A percentile compares a stretch with the other conserved stretches of the same genome.
Evolutionary conservation across 2,113 vertebrate species (phyloP).

Genomic region (Rynchops niger): DNA sequence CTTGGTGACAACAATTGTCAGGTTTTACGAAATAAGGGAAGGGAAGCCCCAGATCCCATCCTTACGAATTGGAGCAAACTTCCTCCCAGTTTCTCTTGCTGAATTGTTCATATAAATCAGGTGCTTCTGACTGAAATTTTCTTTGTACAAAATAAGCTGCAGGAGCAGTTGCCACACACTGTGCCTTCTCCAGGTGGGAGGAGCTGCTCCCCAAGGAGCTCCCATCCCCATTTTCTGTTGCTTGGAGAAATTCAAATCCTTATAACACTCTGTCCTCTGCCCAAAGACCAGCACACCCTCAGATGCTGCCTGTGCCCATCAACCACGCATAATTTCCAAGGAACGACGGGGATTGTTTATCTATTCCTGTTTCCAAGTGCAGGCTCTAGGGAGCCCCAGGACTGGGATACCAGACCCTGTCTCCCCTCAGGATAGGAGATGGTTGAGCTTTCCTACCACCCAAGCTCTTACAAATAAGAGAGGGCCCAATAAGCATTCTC

Average conservation of each 20-base stretch:
- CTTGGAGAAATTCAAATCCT: background rate
- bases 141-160: background rate
- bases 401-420: background rate
- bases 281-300: background rate
- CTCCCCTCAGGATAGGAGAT: background rate
- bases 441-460: background rate
- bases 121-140: background rate
- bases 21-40: background rate
- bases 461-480: background rate
- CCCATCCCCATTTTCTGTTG: background rate
- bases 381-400: background rate
- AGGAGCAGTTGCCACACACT: background rate
- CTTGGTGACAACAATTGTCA: background rate
- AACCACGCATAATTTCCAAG: background rate
- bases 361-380: background rate
- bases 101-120: background rate
- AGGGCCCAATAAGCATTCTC: background rate
- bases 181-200: background rate
- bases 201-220: background rate
- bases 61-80: background rate
- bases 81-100: background rate
- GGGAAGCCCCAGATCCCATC: background rate
- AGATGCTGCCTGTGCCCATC: background rate
- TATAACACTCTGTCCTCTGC: background rate
- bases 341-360: background rate